Evolutionary conservation across 1,140 invertebrate species (phyloP), one percentile per base, ranked within the genome.

Genomic region (Penaeus chinensis): DNA sequence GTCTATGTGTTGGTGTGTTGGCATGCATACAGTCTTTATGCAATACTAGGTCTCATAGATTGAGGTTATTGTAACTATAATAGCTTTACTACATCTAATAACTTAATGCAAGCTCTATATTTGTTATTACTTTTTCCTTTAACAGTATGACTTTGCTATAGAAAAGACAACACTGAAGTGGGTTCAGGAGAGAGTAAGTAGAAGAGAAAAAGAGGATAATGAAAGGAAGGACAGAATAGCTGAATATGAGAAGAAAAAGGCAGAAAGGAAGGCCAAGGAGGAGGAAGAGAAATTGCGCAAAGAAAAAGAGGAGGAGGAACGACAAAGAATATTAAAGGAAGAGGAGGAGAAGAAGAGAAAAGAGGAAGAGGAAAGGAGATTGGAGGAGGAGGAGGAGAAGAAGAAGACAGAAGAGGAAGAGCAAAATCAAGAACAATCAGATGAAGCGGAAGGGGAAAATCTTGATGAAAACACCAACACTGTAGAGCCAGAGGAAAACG

Each of bases 171-270:
- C 80, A 10, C 61, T 87, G 22, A 71, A 32, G 5, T 87, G 86
- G 86, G 69, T 87, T 18, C 66, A 87, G 27, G 89, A 89, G 65
- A 80, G 86, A 79, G 84, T 65, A 61, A 71, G 61, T 32, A 24
- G 82, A 61, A 69, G 47, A 71, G 86, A 89, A 69, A 82, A 84
- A 80, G 84, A 90, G 74, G 89, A 90, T 19, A 86, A 71, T 27
- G 85, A 89, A 63, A 84, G 86, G 11, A 85, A 62, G 74, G 66
- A 71, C 42, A 89, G 82, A 81, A 89, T 84, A 65, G 81, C 66
- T 54, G 71, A 83, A 79, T 88, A 82, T 78, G 81, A 88, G 32
- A 76, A 71, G 54, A 88, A 83, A 77, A 88, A 88, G 18, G 80
- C 74, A 27, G 81, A 88, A 27, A 78, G 47, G 54, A 88, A 65